Conservation (phyloP, 2,888 invertebrate genomes). For the Limnephilus auricula region DNA sequence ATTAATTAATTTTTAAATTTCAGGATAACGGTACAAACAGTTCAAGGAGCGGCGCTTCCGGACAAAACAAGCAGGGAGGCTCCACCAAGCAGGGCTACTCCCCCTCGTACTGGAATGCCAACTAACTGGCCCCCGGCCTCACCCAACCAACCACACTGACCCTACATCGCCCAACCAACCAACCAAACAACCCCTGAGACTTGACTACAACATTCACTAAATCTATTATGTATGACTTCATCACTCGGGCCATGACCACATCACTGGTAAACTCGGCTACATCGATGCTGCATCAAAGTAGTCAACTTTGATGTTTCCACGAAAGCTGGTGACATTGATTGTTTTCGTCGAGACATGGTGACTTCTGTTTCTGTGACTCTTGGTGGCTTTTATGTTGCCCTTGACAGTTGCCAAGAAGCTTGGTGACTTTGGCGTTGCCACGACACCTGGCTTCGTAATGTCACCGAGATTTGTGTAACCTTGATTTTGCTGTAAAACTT, state of each 20-base stretch:
- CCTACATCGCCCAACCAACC: conserved; percentile 16
- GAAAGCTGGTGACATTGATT: background rate
- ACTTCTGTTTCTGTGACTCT: background rate
- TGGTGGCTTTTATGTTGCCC: background rate
- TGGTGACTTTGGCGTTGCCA: background rate
- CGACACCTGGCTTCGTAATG: background rate
- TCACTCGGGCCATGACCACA: background rate
- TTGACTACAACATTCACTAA: conserved; percentile 13
- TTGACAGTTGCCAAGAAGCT: background rate
- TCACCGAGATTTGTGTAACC: background rate
- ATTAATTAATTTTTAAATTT: conserved; percentile 64
- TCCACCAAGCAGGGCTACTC: conserved; percentile 81
- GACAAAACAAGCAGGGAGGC: conserved; percentile 78
- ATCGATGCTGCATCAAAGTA: background rate
- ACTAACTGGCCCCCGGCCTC: conserved; percentile 71
- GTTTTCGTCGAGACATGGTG: background rate
- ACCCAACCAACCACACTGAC: conserved; percentile 17
- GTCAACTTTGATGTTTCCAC: background rate
- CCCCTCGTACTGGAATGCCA: conserved; percentile 82
- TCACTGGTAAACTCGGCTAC: background rate
- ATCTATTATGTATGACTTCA: conserved; percentile 3
- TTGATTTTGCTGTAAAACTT: background rate
- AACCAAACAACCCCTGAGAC: background rate
- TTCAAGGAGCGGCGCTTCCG: conserved; percentile 75
- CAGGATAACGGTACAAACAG: conserved; percentile 79